Conservation (phyloP, 2,888 invertebrate genomes). For the Diogma glabrata region DNA sequence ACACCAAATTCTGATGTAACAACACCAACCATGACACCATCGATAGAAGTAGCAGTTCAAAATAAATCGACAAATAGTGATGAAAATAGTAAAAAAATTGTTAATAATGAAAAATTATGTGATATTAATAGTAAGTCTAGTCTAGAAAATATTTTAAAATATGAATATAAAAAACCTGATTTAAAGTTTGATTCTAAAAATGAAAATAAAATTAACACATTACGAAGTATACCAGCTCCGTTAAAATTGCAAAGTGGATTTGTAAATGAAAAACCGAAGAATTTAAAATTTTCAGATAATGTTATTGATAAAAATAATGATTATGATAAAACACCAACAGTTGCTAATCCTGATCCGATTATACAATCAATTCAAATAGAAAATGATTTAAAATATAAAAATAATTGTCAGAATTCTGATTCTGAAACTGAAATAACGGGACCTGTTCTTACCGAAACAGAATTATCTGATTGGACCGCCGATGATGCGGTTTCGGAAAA, state of each 20-base stretch:
- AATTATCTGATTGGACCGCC: constrained; percentile 80
- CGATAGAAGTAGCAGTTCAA: too few species aligned
- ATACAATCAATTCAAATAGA: not conserved
- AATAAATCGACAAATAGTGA: not conserved
- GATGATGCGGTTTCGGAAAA: constrained; percentile 70
- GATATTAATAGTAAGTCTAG: constrained; percentile 22
- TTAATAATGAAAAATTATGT: constrained; percentile 11
- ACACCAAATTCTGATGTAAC: too few species aligned
- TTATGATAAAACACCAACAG: constrained; percentile 35
- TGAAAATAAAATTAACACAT: constrained; percentile 36
- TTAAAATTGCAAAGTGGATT: constrained; percentile 27
- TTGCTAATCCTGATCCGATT: constrained; percentile 18
- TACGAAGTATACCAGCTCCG: constrained; percentile 30
- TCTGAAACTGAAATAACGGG: constrained; percentile 60
- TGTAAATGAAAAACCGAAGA: constrained; percentile 28
- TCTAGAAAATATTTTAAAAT: constrained; percentile 17
- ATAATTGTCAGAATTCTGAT: constrained; percentile 36
- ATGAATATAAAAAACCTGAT: constrained; percentile 27
- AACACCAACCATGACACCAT: too few species aligned
- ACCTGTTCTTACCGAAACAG: constrained; percentile 69
- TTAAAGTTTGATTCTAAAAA: constrained; percentile 34
- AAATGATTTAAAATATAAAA: too few species aligned
- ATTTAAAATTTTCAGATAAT: constrained; percentile 24
- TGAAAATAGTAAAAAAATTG: not conserved
- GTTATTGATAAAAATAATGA: constrained; percentile 22